These are phyloP conservation scores for Chroicocephalus ridibundus DNA, from an alignment of 2,113 vertebrate species.

Conservation along the genomic window DNA sequence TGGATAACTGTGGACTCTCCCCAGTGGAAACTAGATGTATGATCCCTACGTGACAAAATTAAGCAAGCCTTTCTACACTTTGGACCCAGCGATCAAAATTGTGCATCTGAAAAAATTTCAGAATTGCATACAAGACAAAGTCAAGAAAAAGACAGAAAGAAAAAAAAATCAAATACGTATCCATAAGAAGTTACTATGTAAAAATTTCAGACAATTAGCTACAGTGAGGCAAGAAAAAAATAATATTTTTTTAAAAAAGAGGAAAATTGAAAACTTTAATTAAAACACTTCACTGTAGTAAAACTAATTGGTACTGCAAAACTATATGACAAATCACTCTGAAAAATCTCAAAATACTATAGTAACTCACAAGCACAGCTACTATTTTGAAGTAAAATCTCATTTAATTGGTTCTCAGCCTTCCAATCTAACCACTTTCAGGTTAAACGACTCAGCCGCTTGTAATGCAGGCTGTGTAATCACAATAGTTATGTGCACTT, in stretches of 20 bases:
- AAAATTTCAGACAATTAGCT: neutral
- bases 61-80: neutral
- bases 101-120: neutral
- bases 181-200: neutral
- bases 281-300: neutral
- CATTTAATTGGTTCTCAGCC: conserved; percentile 74
- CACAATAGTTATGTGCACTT: conserved; percentile 58
- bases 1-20: neutral
- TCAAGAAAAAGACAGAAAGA: neutral
- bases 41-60: neutral
- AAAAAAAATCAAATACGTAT: neutral
- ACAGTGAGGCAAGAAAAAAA: neutral
- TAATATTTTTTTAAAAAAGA: neutral
- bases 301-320: conserved; percentile 14
- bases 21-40: neutral
- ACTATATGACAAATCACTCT: neutral
- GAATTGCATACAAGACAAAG: neutral
- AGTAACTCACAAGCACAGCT: conserved; percentile 70
- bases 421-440: conserved; percentile 68
- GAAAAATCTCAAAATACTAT: neutral
- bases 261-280: neutral
- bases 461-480: conserved; percentile 62
- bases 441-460: conserved; percentile 62
- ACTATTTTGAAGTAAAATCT: conserved; percentile 77
- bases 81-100: neutral